Evolutionary conservation across 1,140 invertebrate species (phyloP).

Genomic region (Eriosoma lanigerum): DNA sequence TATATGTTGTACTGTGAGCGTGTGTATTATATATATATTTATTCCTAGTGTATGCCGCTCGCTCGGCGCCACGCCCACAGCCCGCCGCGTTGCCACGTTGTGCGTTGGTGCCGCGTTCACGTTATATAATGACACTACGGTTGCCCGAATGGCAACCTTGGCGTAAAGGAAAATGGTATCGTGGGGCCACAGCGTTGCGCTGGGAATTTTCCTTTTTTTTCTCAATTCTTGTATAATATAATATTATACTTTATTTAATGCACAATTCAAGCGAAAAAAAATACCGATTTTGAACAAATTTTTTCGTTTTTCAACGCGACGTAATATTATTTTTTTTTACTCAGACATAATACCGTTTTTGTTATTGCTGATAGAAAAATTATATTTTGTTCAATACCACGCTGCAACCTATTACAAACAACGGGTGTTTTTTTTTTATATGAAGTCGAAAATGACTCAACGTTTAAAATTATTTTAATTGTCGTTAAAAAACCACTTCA

Average conservation of each 20-base stretch:
- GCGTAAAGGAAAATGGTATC: conserved; percentile 34
- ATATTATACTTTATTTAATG: not conserved
- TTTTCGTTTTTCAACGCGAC: not conserved
- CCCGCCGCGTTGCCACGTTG: conserved; percentile 24
- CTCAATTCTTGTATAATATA: not conserved
- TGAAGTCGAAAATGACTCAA: not conserved
- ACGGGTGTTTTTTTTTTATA: not conserved
- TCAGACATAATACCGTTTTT: not conserved
- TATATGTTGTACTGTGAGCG: conserved; percentile 29
- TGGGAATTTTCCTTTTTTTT: conserved; percentile 31
- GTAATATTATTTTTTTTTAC: conserved; percentile 2
- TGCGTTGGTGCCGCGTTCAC: conserved; percentile 13
- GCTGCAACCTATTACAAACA: too few relatives aligned
- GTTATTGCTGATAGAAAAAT: not conserved
- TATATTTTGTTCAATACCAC: not conserved
- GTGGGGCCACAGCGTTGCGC: conserved; percentile 20
- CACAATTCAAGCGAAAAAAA: not conserved
- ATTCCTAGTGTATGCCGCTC: conserved; percentile 19
- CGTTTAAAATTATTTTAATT: not conserved
- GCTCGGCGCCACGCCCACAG: conserved; percentile 38
- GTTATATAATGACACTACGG: conserved; percentile 44
- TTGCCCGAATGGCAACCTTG: conserved; percentile 30
- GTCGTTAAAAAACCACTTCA: not conserved
- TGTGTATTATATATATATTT: conserved; percentile 24
- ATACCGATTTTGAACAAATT: not conserved